Evolutionary conservation across 2,113 vertebrate genomes (phyloP), one percentile per base, ranked within the genome.

Genomic region (Thymallus thymallus): DNA sequence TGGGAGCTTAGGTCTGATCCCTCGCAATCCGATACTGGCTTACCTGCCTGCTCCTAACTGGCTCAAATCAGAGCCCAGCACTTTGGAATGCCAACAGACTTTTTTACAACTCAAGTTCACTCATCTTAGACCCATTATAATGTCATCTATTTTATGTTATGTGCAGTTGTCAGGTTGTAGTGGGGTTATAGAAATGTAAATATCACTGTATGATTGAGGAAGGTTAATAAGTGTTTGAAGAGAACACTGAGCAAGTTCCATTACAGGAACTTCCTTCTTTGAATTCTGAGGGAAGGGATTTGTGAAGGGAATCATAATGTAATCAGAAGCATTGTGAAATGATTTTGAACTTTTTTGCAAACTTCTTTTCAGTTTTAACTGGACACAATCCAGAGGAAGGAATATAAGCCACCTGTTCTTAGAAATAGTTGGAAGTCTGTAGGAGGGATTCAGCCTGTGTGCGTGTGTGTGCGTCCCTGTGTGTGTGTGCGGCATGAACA

Each of bases 31-130:
- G 68, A 66, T 58, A 76, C 12, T 18, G 26, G 14, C 32, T 64
- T 3, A 22, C 48, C 71, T 55, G 5, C 10, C 18, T 62, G 58
- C 22, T 20, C 4, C 32, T 66, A 72, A 75, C 55, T 60, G 68
- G 45, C 45, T 71, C 65, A 79, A 64, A 79, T 74, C n/a, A 84
- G 78, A 80, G 66, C 16, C 56, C 74, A 60, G 72, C 61, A 63
- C 24, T 65, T 63, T 18, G 56, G 68, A 67, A 65, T 29, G 29
- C 63, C 76, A 79, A 12, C 51, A 23, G 12, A 30, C 12, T 32
- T 66, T 41, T 51, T 51, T 56, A 29, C 32, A n/a, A 68, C 69
- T 9, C 58, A 61, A 35, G 45, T 29, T 74, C 55, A 5, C 22
- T 61, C 48, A 48, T 76, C 51, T 32, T 70, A 61, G 68, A 66